Evolutionary conservation across 92 coral and sea anemone species (phyloP).

Genomic region (Porites divaricata): DNA sequence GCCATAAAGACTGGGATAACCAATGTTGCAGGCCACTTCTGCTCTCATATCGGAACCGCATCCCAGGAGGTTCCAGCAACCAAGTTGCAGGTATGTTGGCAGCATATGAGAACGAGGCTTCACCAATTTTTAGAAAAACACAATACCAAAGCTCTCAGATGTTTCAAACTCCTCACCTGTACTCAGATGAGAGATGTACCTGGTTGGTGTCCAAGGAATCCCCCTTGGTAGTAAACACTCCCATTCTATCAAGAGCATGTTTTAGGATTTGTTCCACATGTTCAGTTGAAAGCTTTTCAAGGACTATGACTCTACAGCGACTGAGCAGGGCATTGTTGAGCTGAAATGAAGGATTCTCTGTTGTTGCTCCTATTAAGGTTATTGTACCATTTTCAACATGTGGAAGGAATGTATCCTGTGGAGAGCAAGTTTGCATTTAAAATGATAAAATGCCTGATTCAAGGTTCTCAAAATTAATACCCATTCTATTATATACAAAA

Average conservation of each 20-base stretch:
- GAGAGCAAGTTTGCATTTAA: not conserved
- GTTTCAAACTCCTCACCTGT: constrained; percentile 3
- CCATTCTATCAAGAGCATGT: constrained; percentile 73
- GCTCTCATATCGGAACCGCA: too few relatives aligned
- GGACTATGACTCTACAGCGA: constrained; percentile 92
- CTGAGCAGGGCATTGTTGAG: constrained; percentile 94
- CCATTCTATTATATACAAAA: too few relatives aligned
- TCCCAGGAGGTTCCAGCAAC: too few relatives aligned
- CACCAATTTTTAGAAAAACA: too few relatives aligned
- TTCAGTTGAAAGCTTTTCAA: constrained; percentile 84
- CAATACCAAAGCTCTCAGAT: not conserved
- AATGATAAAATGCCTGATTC: too few relatives aligned
- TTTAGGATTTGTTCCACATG: constrained; percentile 71
- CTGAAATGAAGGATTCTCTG: constrained; percentile 36
- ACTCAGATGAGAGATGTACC: constrained; percentile 18
- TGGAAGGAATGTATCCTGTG: constrained; percentile 97
- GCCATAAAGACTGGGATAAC: too few relatives aligned
- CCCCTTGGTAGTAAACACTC: constrained; percentile 51
- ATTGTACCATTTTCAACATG: constrained; percentile 99
- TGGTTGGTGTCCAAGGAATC: not conserved
- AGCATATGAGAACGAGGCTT: too few relatives aligned
- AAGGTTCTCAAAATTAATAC: too few relatives aligned
- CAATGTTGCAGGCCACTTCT: too few relatives aligned
- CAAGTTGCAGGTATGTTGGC: too few relatives aligned
- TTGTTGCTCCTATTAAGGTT: constrained; percentile 96